A percentile compares a stretch with the other conserved stretches of the same genome.
These are phyloP conservation scores for Melanostigma gelatinosum DNA, from an alignment of 2,113 vertebrate species.

Conservation along the genomic window DNA sequence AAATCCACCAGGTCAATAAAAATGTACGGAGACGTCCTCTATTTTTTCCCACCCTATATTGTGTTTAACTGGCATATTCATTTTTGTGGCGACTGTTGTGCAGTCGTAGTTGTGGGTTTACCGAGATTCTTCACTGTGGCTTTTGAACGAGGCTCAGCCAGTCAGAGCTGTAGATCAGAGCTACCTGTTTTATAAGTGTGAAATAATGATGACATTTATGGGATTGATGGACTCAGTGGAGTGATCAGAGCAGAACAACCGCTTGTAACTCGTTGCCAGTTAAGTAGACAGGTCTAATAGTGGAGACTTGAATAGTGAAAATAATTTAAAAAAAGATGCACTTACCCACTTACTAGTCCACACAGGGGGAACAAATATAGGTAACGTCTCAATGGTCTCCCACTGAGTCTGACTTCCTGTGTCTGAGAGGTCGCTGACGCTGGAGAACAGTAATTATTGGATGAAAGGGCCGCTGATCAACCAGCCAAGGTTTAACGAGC, in stretches of 20 bases:
- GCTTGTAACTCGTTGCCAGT: conserved; percentile 7
- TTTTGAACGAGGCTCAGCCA: background rate
- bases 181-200: conserved; percentile 35
- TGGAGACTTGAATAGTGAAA: background rate
- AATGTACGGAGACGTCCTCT: conserved; percentile 12
- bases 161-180: background rate
- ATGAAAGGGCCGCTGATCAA: conserved; percentile 42
- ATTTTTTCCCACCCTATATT: conserved; percentile 19
- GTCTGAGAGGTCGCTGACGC: conserved; percentile 38
- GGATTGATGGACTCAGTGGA: conserved; percentile 33
- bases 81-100: conserved; percentile 32
- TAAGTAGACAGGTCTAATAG: background rate
- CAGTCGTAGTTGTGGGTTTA: conserved; percentile 24
- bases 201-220: conserved; percentile 45
- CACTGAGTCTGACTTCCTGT: conserved; percentile 49
- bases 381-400: background rate
- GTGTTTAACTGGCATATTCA: conserved; percentile 35
- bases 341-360: background rate
- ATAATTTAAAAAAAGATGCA: background rate
- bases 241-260: conserved; percentile 9
- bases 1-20: conserved; percentile 27
- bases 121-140: conserved; percentile 23
- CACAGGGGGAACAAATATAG: background rate
- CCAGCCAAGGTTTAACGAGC: conserved; percentile 60
- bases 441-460: conserved; percentile 53